phyloP scores from a whole-genome alignment of 2,888 invertebrate genomes.

The Muscina levida region DNA sequence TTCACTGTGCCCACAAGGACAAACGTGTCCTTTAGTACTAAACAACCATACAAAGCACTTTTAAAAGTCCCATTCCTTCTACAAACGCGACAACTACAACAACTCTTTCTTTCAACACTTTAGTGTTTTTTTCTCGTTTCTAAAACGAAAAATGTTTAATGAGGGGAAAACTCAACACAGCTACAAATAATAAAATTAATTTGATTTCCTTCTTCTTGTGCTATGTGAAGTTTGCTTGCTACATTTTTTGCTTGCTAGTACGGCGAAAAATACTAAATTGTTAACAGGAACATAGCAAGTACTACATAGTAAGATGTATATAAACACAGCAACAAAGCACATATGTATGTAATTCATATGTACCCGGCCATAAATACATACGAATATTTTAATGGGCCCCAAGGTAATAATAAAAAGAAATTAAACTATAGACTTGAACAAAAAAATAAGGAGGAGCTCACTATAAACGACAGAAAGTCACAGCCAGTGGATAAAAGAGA shows the following conservation, averaged over 20 bases:
- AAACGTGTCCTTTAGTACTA: too few species aligned
- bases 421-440: slow-evolving; percentile 2
- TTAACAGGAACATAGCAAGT: not conserved
- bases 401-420: slow-evolving; percentile 47
- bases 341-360: not conserved
- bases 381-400: slow-evolving; percentile 34
- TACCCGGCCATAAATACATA: slow-evolving; percentile 18
- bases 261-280: not conserved
- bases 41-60: too few species aligned
- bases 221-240: not conserved
- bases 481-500: too few species aligned
- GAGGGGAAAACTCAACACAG: not conserved
- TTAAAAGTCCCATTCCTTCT: too few species aligned
- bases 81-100: too few species aligned
- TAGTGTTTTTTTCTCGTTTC: too few species aligned
- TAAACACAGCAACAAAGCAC: not conserved
- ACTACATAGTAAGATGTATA: not conserved
- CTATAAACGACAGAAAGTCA: not conserved
- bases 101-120: too few species aligned
- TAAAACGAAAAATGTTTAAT: slow-evolving; percentile 18
- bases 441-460: not conserved
- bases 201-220: slow-evolving; percentile 1
- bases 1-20: too few species aligned
- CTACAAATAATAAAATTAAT: slow-evolving; percentile 16
- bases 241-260: not conserved